phyloP scores from a whole-genome alignment of 2,113 vertebrate species.

The Steatornis caripensis region DNA sequence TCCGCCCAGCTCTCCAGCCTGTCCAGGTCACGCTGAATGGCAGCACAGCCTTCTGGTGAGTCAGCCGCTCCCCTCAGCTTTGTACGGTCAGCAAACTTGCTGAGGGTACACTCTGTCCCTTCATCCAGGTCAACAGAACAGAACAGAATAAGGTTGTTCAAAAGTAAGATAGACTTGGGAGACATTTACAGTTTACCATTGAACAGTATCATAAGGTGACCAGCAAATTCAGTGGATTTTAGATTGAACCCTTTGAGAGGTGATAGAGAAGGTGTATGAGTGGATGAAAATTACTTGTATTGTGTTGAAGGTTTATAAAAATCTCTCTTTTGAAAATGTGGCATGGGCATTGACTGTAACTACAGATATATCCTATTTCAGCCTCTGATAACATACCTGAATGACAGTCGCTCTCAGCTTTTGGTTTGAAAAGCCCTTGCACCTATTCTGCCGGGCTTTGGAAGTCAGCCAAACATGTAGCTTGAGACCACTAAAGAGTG shows the following conservation, averaged over 20 bases:
- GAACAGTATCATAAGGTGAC: background rate
- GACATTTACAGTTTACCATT: background rate
- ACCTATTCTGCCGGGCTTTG: background rate
- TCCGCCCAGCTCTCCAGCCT: no score
- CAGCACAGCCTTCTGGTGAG: no score
- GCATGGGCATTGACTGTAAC: background rate
- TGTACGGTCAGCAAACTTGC: no score
- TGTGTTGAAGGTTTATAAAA: background rate
- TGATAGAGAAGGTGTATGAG: background rate
- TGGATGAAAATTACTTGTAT: background rate
- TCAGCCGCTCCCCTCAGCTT: no score
- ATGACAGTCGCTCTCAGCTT: background rate
- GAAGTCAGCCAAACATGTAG: background rate
- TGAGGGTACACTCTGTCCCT: no score
- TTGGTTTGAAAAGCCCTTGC: background rate
- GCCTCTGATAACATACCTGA: background rate
- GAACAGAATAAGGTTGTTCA: background rate
- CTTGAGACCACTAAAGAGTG: background rate
- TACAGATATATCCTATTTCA: background rate
- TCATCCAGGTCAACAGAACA: no score
- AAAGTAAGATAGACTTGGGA: background rate
- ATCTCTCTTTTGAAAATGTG: background rate
- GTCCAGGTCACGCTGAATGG: no score
- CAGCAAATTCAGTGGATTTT: background rate
- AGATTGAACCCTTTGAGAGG: background rate